phyloP scores from a whole-genome alignment of 2,888 invertebrate species.

The Tridacna crocea region DNA sequence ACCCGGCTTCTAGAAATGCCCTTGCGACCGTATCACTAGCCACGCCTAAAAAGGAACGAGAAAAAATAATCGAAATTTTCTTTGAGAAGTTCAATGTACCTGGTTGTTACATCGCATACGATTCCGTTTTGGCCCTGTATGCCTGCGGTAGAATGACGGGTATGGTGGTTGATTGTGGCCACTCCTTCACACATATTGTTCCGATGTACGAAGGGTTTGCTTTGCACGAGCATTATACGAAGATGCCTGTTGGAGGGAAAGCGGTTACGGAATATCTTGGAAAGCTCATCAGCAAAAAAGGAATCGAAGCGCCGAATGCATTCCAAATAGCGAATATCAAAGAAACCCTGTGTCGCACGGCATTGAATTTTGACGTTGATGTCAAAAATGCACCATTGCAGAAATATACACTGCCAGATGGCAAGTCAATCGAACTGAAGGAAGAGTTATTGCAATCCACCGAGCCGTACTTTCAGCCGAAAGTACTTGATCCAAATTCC shows the following conservation, averaged over 20 bases:
- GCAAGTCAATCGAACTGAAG: constrained; percentile 1
- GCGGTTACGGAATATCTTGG: neutral
- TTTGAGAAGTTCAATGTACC: constrained; percentile 99
- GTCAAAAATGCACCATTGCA: neutral
- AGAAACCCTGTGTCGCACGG: constrained; percentile 5
- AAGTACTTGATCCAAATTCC: neutral
- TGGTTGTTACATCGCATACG: constrained; percentile 96
- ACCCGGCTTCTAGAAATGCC: constrained; percentile 6
- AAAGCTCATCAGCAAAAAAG: neutral
- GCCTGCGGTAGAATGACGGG: constrained; percentile 20
- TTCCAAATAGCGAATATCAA: constrained; percentile 15
- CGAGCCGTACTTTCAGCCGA: constrained; percentile 15
- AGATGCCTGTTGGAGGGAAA: constrained; percentile 19
- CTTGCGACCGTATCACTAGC: constrained; percentile 96
- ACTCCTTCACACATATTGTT: constrained; percentile 10
- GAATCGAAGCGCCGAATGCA: neutral
- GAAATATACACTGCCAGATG: constrained; percentile 18
- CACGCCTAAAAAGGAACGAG: constrained; percentile 99
- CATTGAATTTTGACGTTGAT: constrained; percentile 11
- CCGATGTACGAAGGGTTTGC: constrained; percentile 19
- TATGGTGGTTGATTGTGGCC: constrained; percentile 12
- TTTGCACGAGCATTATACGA: neutral
- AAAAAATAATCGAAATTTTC: constrained; percentile 95
- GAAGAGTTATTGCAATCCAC: neutral
- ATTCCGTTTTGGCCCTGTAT: constrained; percentile 17